phyloP scores from a whole-genome alignment of 2,113 vertebrate species.

The Rhinopomastus cyanomelas region DNA sequence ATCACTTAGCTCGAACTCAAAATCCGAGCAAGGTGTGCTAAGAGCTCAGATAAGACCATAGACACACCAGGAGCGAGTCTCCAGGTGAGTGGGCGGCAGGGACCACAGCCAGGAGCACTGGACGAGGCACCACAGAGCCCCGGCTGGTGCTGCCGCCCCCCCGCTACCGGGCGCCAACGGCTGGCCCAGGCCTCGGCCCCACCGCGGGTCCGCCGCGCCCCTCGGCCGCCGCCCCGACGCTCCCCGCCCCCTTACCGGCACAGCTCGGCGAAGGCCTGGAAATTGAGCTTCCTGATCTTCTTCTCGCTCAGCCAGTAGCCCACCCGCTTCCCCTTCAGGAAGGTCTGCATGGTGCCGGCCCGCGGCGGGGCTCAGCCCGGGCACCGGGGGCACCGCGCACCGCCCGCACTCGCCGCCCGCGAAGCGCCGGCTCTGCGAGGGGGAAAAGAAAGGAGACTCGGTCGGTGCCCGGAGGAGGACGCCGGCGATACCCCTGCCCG shows the following conservation, averaged over 20 bases:
- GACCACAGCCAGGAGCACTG: not conserved
- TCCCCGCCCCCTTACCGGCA: slow-evolving; percentile 82
- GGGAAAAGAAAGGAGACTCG: not conserved
- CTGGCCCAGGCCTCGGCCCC: not conserved
- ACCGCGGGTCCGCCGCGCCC: not conserved
- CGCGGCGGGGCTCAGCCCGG: no score
- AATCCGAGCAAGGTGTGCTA: not conserved
- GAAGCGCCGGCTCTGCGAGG: not conserved
- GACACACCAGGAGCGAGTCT: not conserved
- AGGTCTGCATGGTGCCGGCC: slow-evolving; percentile 89
- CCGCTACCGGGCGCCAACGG: not conserved
- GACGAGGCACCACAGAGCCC: not conserved
- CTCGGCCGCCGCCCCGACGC: not conserved
- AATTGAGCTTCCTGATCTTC: slow-evolving; percentile 98
- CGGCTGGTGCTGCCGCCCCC: not conserved
- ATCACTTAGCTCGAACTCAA: not conserved
- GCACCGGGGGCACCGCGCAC: no score
- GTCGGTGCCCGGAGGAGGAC: not conserved
- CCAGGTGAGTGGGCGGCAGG: not conserved
- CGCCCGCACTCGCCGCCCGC: not conserved
- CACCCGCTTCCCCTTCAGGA: slow-evolving; percentile 90
- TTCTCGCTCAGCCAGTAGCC: slow-evolving; percentile 99
- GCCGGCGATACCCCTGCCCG: not conserved
- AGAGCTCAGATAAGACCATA: not conserved
- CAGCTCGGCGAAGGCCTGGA: slow-evolving; percentile 93